These are phyloP conservation scores for Hymenopus coronatus DNA, from an alignment of 2,888 invertebrate species.

Conservation along the genomic window DNA sequence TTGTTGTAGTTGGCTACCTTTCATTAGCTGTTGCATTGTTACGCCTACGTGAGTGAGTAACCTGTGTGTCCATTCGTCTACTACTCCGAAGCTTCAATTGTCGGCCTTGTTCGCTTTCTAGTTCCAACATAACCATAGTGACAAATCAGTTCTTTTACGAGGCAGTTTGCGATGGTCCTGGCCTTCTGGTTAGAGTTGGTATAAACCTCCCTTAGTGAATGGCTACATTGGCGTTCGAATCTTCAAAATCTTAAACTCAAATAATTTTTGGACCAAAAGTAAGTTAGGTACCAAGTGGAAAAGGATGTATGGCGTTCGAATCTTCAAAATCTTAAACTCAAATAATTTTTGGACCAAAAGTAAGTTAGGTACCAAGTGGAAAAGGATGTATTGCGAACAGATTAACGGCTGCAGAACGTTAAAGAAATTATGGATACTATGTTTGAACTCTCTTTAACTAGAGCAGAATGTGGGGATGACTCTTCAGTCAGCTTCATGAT, in stretches of 20 bases:
- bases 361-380: not conserved
- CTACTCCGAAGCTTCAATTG: too few species aligned
- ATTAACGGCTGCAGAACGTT: not conserved
- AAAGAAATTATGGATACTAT: conserved; percentile 41
- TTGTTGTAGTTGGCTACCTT: too few species aligned
- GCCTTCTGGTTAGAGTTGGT: too few species aligned
- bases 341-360: not conserved
- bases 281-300: not conserved
- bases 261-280: not conserved
- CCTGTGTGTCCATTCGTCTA: too few species aligned
- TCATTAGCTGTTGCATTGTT: too few species aligned
- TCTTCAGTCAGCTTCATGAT: conserved; percentile 39
- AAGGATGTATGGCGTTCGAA: not conserved
- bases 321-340: not conserved
- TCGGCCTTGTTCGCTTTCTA: too few species aligned
- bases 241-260: not conserved
- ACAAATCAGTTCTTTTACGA: too few species aligned
- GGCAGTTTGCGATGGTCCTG: too few species aligned
- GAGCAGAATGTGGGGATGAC: conserved; percentile 54
- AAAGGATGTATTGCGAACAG: not conserved
- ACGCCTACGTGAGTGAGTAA: too few species aligned
- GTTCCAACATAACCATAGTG: too few species aligned
- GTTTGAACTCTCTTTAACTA: conserved; percentile 52
- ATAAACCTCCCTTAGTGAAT: too few species aligned
- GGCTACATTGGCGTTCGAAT: too few species aligned